phyloP scores from a whole-genome alignment of 2,113 vertebrate genomes.

The Nematolebias whitei region DNA sequence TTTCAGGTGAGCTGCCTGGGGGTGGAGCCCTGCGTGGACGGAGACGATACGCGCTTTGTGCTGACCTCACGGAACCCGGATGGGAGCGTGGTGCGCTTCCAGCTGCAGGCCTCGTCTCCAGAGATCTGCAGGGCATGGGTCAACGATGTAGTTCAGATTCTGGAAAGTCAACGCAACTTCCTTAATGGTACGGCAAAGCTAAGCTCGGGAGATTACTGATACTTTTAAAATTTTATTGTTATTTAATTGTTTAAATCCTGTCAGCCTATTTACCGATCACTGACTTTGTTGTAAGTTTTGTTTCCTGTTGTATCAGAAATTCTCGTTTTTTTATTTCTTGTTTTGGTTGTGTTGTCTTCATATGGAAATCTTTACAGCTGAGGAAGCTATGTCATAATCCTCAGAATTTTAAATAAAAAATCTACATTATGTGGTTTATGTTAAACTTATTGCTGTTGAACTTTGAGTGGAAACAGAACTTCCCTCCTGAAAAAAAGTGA shows the following conservation, averaged over 20 bases:
- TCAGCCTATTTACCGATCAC: neutral
- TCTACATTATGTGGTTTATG: too few species aligned
- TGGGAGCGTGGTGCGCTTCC: conserved; percentile 82
- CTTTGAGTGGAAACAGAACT: too few species aligned
- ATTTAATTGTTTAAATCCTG: neutral
- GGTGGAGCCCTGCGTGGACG: conserved; percentile 84
- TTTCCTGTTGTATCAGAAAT: too few species aligned
- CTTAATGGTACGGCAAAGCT: conserved; percentile 84
- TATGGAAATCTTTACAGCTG: too few species aligned
- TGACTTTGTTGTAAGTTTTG: neutral
- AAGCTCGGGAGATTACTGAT: neutral
- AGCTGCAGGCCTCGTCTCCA: conserved; percentile 81
- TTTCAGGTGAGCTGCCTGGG: conserved; percentile 90
- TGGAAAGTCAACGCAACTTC: conserved; percentile 91
- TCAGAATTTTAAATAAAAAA: too few species aligned
- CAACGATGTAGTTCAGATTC: conserved; percentile 86
- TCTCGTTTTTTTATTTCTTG: neutral
- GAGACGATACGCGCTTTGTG: conserved; percentile 84
- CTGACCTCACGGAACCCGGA: conserved; percentile 89
- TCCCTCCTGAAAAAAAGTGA: too few species aligned
- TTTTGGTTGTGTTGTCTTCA: neutral
- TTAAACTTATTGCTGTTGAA: too few species aligned
- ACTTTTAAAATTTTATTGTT: too few species aligned
- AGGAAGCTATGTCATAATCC: too few species aligned
- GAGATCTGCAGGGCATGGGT: conserved; percentile 86